Evolutionary conservation across 53 echinoderm and acorn worm genomes (phyloP), one percentile per base, ranked within the genome.

Genomic region (Patiria pectinifera): DNA sequence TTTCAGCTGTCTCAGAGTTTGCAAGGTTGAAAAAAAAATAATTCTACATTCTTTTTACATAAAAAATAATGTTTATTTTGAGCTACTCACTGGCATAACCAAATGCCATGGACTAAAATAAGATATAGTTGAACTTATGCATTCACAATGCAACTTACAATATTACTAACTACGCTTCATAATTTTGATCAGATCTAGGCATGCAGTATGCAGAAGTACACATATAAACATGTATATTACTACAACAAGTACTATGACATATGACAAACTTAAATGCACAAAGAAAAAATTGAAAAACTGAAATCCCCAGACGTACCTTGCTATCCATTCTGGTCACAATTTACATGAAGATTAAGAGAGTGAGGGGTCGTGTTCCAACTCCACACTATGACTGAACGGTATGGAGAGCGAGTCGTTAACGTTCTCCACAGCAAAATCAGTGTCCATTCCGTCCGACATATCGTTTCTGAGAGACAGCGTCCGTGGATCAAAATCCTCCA

Each of bases 341-440:
- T 72, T 71, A 19, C 48, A 86, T 48, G 19, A 48, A n/a, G 26
- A 48, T 86, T 72, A 18, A 35, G 35, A 26, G 4, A 4, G 4
- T n/a, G 49, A 35, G 16, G 59, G 81, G 25, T 87, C 80, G 35
- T 86, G 14, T 14, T 87, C 87, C 22, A 92, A 81, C 45, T 92
- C 93, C 72, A 92, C 83, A 48, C 93, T 92, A 11, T 76, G 18
- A 69, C 86, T 63, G 46, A 74, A 92, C 0, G 87, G 93, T 66
- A 92, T 81, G 1, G 86, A 86, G 80, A 92, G 69, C 6, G 93
- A 92, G 81, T 92, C 87, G 15, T 69, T 82, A 16, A 87, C 71
- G 53, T 16, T 87, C 92, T 92, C 92, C 82, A 79, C 1, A n/a
- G 77, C 76, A 75, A 24, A 62, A 59, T 87, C 87, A 53, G 11